A percentile compares a stretch with the other conserved stretches of the same genome.
phyloP scores from a whole-genome alignment of 92 coral and sea anemone species.

The Epizoanthus rinbou region DNA sequence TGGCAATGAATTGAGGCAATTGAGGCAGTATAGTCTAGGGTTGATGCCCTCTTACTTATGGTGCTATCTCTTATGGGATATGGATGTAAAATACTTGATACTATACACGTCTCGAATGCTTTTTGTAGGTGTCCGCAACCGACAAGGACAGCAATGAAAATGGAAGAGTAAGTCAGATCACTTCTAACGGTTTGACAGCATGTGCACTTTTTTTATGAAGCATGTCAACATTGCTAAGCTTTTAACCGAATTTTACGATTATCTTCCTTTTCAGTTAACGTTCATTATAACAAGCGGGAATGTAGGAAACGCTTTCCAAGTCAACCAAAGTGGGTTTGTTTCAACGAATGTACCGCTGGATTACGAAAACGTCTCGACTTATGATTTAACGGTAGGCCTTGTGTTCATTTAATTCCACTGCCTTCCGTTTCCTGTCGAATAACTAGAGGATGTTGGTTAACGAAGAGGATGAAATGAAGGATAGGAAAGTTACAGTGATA shows the following conservation, averaged over 20 bases:
- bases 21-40: too few relatives aligned
- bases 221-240: neutral
- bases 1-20: too few relatives aligned
- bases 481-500: too few relatives aligned
- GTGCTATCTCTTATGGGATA: too few relatives aligned
- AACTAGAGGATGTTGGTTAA: neutral
- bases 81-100: too few relatives aligned
- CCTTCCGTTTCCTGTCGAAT: neutral
- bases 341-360: conserved; percentile 62
- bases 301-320: conserved; percentile 54
- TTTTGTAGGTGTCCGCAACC: conserved; percentile 65
- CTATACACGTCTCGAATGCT: too few relatives aligned
- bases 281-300: conserved; percentile 66
- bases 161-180: conserved; percentile 53
- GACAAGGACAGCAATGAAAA: conserved; percentile 75
- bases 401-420: neutral
- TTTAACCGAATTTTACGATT: neutral
- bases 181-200: neutral
- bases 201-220: neutral
- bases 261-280: conserved; percentile 46
- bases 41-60: too few relatives aligned
- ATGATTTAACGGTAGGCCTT: conserved; percentile 61
- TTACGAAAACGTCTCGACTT: conserved; percentile 60
- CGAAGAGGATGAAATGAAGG: too few relatives aligned
- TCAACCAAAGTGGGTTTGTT: conserved; percentile 70